A percentile compares a stretch with the other conserved stretches of the same genome.
phyloP scores from a whole-genome alignment of 2,797 vertebrate genomes.

The Anniella stebbinsi region DNA sequence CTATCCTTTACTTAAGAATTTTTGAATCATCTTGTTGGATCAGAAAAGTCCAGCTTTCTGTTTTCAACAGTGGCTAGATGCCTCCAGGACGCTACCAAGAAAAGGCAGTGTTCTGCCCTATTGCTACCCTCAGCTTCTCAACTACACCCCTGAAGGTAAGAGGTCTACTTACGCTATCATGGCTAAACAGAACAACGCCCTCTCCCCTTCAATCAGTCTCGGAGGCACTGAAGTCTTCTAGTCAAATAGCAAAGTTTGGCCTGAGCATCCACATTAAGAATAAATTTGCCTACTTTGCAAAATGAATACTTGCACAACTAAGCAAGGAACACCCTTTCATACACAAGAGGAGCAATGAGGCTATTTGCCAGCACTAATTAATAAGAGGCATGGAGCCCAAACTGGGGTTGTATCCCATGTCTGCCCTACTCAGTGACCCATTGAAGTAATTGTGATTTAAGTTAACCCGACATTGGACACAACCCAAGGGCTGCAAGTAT shows the following conservation, averaged over 20 bases:
- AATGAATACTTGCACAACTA: neutral
- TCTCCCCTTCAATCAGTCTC: neutral
- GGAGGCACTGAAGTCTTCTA: neutral
- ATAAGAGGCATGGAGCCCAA: neutral
- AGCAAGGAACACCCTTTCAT: neutral
- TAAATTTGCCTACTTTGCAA: neutral
- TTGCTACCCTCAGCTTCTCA: neutral
- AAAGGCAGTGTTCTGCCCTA: neutral
- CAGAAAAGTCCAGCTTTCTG: neutral
- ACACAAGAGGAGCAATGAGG: neutral
- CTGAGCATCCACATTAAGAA: neutral
- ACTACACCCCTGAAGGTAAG: too few relatives aligned
- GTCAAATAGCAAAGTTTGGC: neutral
- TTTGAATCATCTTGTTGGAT: neutral
- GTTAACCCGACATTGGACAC: too few relatives aligned
- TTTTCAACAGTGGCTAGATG: neutral
- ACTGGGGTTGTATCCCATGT: neutral
- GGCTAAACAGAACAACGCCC: neutral
- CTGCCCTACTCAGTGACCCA: too few relatives aligned
- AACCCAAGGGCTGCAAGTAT: neutral
- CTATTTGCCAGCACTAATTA: neutral
- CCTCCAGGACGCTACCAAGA: neutral
- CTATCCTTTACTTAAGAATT: neutral
- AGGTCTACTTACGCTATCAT: neutral
- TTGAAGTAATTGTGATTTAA: too few relatives aligned